phyloP scores from a whole-genome alignment of 1,140 invertebrate genomes.

The Dreissena polymorpha region DNA sequence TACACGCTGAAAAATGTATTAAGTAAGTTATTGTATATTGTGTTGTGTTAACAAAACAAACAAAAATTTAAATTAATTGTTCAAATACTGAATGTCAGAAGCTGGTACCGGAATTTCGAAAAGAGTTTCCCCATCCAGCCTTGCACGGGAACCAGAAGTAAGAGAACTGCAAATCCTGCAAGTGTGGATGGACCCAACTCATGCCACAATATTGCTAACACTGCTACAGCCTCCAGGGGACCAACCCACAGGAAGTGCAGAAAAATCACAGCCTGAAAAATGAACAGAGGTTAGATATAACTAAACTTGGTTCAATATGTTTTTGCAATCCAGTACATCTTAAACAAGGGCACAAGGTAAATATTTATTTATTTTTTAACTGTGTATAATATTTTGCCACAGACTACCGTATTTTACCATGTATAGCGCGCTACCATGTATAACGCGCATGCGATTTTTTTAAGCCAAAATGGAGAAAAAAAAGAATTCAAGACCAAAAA shows the following conservation, averaged over 20 bases:
- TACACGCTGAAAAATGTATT: neutral
- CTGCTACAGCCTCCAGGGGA: constrained; percentile 86
- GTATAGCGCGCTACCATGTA: too few relatives aligned
- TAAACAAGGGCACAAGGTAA: too few relatives aligned
- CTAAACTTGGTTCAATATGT: too few relatives aligned
- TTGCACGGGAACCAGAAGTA: constrained; percentile 92
- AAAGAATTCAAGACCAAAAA: too few relatives aligned
- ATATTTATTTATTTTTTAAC: too few relatives aligned
- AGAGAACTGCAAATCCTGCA: constrained; percentile 88
- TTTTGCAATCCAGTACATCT: too few relatives aligned
- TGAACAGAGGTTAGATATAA: neutral
- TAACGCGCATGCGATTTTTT: too few relatives aligned
- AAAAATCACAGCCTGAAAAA: constrained; percentile 79
- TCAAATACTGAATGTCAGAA: neutral
- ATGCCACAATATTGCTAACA: constrained; percentile 87
- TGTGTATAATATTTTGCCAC: too few relatives aligned
- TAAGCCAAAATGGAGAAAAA: too few relatives aligned
- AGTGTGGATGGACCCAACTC: constrained; percentile 88
- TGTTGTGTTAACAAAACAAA: neutral
- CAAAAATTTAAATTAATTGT: neutral
- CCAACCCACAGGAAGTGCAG: constrained; percentile 84
- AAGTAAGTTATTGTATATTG: neutral
- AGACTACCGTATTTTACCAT: too few relatives aligned
- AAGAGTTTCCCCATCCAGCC: constrained; percentile 78
- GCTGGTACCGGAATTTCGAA: constrained; percentile 74